These are phyloP conservation scores for Dryomyza anilis DNA, from an alignment of 2,888 invertebrate species.

Conservation along the genomic window DNA sequence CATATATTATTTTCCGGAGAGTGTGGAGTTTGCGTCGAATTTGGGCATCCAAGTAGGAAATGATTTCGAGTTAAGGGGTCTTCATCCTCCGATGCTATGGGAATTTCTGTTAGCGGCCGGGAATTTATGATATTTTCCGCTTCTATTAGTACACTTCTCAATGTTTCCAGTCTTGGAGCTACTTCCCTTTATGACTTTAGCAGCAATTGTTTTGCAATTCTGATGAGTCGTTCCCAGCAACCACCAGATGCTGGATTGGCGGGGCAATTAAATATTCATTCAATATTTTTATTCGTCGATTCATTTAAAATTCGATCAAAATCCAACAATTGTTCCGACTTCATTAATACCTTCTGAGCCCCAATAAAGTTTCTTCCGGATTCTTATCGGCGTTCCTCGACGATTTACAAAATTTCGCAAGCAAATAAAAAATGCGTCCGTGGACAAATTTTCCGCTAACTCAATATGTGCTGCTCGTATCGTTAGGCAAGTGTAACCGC, in stretches of 20 bases:
- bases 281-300: slow-evolving; percentile 31
- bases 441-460: slow-evolving; percentile 22
- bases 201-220: too few relatives aligned
- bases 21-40: slow-evolving; percentile 9
- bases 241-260: slow-evolving; percentile 19
- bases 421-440: slow-evolving; percentile 25
- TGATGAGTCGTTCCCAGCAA: too few relatives aligned
- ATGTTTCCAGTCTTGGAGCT: too few relatives aligned
- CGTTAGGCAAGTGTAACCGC: slow-evolving; percentile 25
- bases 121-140: slow-evolving; percentile 33
- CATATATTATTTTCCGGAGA: too few relatives aligned
- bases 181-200: too few relatives aligned
- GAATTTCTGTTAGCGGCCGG: slow-evolving; percentile 25
- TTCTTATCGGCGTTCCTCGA: slow-evolving; percentile 27
- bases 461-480: slow-evolving; percentile 23
- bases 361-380: slow-evolving; percentile 27
- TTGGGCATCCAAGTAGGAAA: slow-evolving; percentile 15
- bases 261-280: slow-evolving; percentile 24
- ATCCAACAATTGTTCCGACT: slow-evolving; percentile 1
- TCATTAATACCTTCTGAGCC: slow-evolving; percentile 18
- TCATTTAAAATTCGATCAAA: background rate
- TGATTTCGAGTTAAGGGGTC: slow-evolving; percentile 18
- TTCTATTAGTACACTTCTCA: too few relatives aligned
- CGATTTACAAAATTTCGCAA: slow-evolving; percentile 26
- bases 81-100: background rate